Evolutionary conservation across 2,797 vertebrate genomes (phyloP), one percentile per base, ranked within the genome.

Genomic region (Pyrocephalus nanus): DNA sequence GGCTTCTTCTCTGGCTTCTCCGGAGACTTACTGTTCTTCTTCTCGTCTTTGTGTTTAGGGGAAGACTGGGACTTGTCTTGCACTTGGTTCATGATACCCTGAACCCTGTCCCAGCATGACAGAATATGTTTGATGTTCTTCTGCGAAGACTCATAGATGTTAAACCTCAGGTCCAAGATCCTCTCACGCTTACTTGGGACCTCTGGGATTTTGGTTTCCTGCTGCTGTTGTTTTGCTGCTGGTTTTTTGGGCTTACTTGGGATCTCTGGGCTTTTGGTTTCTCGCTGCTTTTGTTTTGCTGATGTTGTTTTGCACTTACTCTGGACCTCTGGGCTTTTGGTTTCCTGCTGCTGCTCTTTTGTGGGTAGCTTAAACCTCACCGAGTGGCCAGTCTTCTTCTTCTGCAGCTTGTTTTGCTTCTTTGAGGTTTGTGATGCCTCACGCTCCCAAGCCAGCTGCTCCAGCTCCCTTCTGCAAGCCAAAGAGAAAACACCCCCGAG

Each of bases 61-160:
- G 30, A 7, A 20, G 23, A 2, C 40, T 23, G 36, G 47, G n/a
- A 7, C 2, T 8, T 19, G 5, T 21, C 19, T 40, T 6, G 14
- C 6, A 16, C 29, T 7, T 54, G 9, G 11, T 42, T 30, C 30
- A 54, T 0, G 3, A 96, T 9, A 25, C 98, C 97, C 58, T 96
- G 98, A 32, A 79, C 93, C 45, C 98, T 97, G 97, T 99, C 98
- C 99, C 99, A 99, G 96, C 92, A 96, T 17, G 94, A 93, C 66
- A 99, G 95, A 76, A 98, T 92, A 80, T 96, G 97, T 1, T 83
- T 26, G 6, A 99, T 71, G 2, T 97, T 97, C 15, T 96, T 96
- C 93, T 97, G 97, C 1, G 32, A 98, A 48, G 97, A 80, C 75
- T 99, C 98, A 0, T 98, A 99, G 25, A 57, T 74, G 70, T 77